Evolutionary conservation across 2,113 vertebrate genomes (phyloP).

Genomic region (Ictidomys tridecemlineatus): DNA sequence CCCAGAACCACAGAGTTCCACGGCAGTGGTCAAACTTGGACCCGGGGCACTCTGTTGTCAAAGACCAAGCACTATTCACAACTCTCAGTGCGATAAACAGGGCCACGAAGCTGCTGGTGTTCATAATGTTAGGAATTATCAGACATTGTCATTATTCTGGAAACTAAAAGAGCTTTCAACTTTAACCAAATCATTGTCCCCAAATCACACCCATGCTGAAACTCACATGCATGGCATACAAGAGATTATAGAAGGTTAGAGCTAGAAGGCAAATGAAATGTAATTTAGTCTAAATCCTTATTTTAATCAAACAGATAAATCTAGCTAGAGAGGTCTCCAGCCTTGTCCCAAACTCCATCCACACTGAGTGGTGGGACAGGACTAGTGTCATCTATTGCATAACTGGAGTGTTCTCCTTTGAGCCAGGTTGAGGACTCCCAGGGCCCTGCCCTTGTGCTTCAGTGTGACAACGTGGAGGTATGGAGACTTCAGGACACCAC

Average conservation of each 20-base stretch:
- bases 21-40: background rate
- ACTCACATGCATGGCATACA: background rate
- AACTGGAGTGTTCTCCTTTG: background rate
- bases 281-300: background rate
- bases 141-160: background rate
- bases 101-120: constrained; percentile 9
- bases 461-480: background rate
- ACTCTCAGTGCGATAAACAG: background rate
- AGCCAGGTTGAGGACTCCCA: background rate
- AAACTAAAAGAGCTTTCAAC: constrained; percentile 1
- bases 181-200: background rate
- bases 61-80: background rate
- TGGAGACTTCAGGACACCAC: background rate
- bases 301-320: background rate
- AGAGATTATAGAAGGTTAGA: background rate
- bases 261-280: background rate
- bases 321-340: background rate
- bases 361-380: background rate
- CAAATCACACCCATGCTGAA: background rate
- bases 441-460: fast-evolving
- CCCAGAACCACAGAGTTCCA: background rate
- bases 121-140: background rate
- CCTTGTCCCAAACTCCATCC: background rate
- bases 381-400: background rate
- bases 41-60: background rate